Evolutionary conservation across 2,113 vertebrate species (phyloP).

Genomic region (Tragelaphus imberbis): DNA sequence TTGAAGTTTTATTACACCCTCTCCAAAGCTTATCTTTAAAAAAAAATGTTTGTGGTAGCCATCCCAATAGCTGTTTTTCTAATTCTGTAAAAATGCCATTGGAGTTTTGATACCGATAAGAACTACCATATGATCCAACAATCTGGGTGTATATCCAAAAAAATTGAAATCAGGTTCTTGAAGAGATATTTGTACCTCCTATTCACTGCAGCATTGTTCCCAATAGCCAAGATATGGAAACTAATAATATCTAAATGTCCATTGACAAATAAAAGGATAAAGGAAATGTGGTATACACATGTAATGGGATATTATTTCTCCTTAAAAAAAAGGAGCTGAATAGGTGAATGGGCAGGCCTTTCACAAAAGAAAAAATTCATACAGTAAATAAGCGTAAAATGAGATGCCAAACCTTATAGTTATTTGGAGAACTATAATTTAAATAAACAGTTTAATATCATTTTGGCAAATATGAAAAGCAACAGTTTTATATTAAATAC

Average conservation of each 20-base stretch:
- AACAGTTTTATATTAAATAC: neutral
- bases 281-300: neutral
- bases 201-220: neutral
- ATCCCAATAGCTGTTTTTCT: neutral
- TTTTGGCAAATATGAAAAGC: neutral
- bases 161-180: neutral
- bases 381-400: neutral
- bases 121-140: neutral
- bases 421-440: neutral
- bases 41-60: neutral
- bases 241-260: neutral
- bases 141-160: neutral
- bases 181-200: neutral
- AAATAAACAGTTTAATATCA: neutral
- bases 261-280: neutral
- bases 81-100: neutral
- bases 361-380: neutral
- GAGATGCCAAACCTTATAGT: neutral
- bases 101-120: neutral
- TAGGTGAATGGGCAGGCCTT: neutral
- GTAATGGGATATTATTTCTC: neutral
- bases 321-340: neutral
- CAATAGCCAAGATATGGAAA: neutral
- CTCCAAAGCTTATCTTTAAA: neutral
- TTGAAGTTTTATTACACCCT: neutral